Evolutionary conservation across 2,113 vertebrate genomes (phyloP).

Genomic region (Cryptotis parvus): DNA sequence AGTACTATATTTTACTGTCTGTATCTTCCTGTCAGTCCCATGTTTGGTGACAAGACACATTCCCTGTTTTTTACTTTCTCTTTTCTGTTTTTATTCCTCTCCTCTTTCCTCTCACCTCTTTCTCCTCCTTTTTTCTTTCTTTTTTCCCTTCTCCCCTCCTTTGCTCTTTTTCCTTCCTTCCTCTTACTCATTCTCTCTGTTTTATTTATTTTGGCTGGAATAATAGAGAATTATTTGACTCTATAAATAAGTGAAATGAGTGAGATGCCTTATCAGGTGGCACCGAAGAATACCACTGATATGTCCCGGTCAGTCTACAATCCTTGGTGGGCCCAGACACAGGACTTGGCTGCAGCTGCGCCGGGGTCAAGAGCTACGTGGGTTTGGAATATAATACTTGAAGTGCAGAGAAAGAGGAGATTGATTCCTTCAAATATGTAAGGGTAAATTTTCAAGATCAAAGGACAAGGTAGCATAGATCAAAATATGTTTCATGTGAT

Average conservation of each 20-base stretch:
- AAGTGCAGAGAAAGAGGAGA: not conserved
- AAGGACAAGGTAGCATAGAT: not conserved
- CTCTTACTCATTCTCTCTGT: too few species aligned
- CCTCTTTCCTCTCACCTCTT: rapidly evolving
- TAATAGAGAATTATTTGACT: too few species aligned
- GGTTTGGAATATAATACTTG: not conserved
- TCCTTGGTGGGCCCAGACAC: not conserved
- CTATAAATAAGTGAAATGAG: too few species aligned
- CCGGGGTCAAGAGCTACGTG: not conserved
- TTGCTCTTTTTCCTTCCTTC: too few species aligned
- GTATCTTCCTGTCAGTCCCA: not conserved
- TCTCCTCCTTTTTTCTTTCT: rapidly evolving
- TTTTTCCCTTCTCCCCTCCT: rapidly evolving
- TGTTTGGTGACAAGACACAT: too few species aligned
- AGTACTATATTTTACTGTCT: not conserved
- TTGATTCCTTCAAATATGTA: not conserved
- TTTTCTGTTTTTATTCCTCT: too few species aligned
- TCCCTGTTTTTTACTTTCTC: not conserved
- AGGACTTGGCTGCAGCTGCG: not conserved
- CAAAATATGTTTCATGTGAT: conserved; percentile 24
- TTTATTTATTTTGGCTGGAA: too few species aligned
- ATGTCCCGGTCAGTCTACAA: not conserved
- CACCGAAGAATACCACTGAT: too few species aligned
- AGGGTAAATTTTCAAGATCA: conserved; percentile 36
- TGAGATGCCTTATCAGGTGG: too few species aligned